phyloP scores from a whole-genome alignment of 2,888 invertebrate genomes.

The Ephialtes manifestator region DNA sequence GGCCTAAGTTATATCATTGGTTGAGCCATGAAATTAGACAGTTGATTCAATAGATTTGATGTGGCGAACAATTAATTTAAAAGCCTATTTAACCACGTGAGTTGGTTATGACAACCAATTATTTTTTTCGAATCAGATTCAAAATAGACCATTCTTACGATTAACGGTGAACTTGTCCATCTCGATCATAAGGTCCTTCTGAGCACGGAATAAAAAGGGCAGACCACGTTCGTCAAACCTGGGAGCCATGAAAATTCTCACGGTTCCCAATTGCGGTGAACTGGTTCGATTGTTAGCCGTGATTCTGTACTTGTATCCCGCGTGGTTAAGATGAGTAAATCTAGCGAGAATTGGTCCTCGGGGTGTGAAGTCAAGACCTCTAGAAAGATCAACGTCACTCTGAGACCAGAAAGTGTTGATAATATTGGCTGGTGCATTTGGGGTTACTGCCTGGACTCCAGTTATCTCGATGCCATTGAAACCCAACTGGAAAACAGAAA shows the following conservation, averaged over 20 bases:
- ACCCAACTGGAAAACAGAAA: slow-evolving; percentile 87
- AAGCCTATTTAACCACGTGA: slow-evolving; percentile 1
- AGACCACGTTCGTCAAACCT: slow-evolving; percentile 89
- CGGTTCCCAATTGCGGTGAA: slow-evolving; percentile 87
- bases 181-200: slow-evolving; percentile 90
- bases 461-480: slow-evolving; percentile 89
- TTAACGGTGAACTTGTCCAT: slow-evolving; percentile 90
- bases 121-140: neutral
- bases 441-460: slow-evolving; percentile 87
- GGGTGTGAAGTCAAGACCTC: slow-evolving; percentile 94
- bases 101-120: neutral
- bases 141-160: slow-evolving; percentile 87
- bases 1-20: too few species aligned
- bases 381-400: slow-evolving; percentile 91
- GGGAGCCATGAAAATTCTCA: slow-evolving; percentile 91
- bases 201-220: slow-evolving; percentile 89
- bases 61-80: neutral
- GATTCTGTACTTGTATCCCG: slow-evolving; percentile 90
- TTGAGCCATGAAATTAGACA: too few species aligned
- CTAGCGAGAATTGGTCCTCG: slow-evolving; percentile 91
- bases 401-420: slow-evolving; percentile 93
- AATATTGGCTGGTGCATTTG: slow-evolving; percentile 87
- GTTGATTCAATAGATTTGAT: too few species aligned
- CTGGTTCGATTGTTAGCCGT: slow-evolving; percentile 88
- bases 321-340: slow-evolving; percentile 93